A percentile compares a stretch with the other conserved stretches of the same genome.
These are phyloP conservation scores for Chrysomela aeneicollis DNA, from an alignment of 2,888 invertebrate species.

Conservation along the genomic window DNA sequence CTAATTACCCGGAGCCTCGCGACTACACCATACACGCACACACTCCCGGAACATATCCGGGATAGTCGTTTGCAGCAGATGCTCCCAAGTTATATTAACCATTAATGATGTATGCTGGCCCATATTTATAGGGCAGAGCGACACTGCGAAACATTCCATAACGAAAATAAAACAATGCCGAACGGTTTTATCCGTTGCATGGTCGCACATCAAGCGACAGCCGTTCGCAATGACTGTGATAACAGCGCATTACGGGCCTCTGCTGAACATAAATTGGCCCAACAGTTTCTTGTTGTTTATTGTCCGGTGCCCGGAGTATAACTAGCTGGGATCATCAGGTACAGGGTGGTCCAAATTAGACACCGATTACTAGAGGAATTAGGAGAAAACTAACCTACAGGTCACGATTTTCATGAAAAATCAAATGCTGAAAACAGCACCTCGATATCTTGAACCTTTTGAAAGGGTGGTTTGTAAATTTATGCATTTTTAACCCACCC, in stretches of 20 bases:
- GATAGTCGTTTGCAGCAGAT: constrained; percentile 46
- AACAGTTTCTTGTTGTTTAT: constrained; percentile 1
- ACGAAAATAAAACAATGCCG: constrained; percentile 50
- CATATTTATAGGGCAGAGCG: constrained; percentile 47
- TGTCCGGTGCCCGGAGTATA: background rate
- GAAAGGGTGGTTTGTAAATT: no score
- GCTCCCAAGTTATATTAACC: constrained; percentile 51
- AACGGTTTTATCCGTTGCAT: constrained; percentile 39
- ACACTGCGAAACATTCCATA: constrained; percentile 34
- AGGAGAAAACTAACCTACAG: no score
- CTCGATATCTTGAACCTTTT: no score
- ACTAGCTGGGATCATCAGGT: background rate
- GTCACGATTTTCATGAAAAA: no score
- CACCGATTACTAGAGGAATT: no score
- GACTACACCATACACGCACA: background rate
- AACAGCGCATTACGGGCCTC: constrained; percentile 14
- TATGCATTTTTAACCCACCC: no score
- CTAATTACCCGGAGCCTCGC: constrained; percentile 29
- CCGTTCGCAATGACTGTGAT: constrained; percentile 48
- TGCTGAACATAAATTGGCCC: background rate
- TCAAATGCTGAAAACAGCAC: no score
- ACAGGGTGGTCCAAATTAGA: no score
- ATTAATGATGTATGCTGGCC: constrained; percentile 54
- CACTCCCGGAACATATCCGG: constrained; percentile 8
- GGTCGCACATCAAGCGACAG: constrained; percentile 54